A percentile compares a stretch with the other conserved stretches of the same genome.
phyloP scores from a whole-genome alignment of 1,140 invertebrate genomes.

The Ephestia elutella region DNA sequence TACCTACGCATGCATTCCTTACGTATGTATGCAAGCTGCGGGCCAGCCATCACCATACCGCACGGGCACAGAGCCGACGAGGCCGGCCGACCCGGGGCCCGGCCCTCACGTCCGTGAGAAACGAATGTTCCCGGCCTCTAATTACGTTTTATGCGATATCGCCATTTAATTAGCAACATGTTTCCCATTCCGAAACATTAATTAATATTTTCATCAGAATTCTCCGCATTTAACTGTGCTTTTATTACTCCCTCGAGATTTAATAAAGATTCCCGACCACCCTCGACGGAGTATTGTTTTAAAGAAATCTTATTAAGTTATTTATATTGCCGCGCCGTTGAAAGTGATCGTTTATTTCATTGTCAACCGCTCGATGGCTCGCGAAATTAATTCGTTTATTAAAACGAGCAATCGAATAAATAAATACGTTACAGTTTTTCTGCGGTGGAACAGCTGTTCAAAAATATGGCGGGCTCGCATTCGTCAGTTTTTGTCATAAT shows the following conservation, averaged over 20 bases:
- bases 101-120: constrained; percentile 55
- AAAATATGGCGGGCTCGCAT: constrained; percentile 20
- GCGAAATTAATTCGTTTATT: constrained; percentile 26
- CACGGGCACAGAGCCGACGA: constrained; percentile 10
- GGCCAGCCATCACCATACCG: not conserved
- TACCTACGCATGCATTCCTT: constrained; percentile 46
- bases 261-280: constrained; percentile 72
- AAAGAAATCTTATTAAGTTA: constrained; percentile 49
- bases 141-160: constrained; percentile 73
- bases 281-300: constrained; percentile 60
- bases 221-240: constrained; percentile 70
- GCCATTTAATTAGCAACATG: constrained; percentile 73
- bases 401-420: constrained; percentile 18
- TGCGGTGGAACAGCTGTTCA: constrained; percentile 21
- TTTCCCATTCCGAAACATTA: constrained; percentile 71
- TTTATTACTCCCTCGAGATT: constrained; percentile 71
- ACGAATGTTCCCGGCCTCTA: constrained; percentile 66
- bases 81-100: constrained; percentile 5
- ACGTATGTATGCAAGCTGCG: constrained; percentile 23
- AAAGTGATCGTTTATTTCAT: constrained; percentile 32
- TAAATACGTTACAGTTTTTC: constrained; percentile 22
- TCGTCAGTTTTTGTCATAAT: constrained; percentile 33
- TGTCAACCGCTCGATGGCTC: constrained; percentile 30
- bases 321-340: constrained; percentile 35
- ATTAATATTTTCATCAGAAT: constrained; percentile 73